These are phyloP conservation scores for human (Homo sapiens) DNA, from an alignment of 2,113 vertebrate species.

Conservation along the genomic window GRCh38 chr11:75194001-75194500, in stretches of 20 bases:
- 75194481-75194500: background rate
- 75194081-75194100: background rate
- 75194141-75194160: background rate
- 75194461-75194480: background rate
- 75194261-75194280: background rate
- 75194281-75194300: background rate
- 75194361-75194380: slow-evolving; percentile 1
- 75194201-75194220: background rate
- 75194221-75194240: background rate
- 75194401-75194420: background rate
- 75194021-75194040: background rate
- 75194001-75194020: accelerated
- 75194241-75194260: background rate
- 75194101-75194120: background rate
- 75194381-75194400: background rate
- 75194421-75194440: background rate
- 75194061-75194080: background rate
- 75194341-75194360: background rate
- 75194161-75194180: background rate
- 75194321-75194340: slow-evolving; percentile 36
- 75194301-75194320: slow-evolving; percentile 36
- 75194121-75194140: background rate
- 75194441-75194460: background rate
- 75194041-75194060: background rate
- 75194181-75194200: background rate